Conservation (phyloP, 1,140 invertebrate species). For the Leptestheria dahalacensis region DNA sequence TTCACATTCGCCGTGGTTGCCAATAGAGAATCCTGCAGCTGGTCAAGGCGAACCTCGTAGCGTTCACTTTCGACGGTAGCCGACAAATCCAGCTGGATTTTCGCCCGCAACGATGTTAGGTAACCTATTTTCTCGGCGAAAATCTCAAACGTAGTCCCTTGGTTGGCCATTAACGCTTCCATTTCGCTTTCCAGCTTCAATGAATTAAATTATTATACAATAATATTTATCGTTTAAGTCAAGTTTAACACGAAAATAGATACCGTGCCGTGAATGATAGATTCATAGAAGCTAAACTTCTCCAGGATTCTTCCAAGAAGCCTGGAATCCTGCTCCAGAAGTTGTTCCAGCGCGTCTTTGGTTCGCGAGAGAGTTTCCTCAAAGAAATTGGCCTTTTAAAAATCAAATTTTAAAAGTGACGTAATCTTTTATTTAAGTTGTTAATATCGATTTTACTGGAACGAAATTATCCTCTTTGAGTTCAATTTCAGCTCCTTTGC, state of each 20-base stretch:
- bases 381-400: too few species aligned
- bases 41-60: not conserved
- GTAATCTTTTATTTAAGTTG: too few species aligned
- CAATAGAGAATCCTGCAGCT: not conserved
- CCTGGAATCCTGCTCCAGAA: too few species aligned
- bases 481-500: not conserved
- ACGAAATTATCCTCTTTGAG: not conserved
- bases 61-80: not conserved
- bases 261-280: too few species aligned
- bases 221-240: too few species aligned
- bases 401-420: too few species aligned
- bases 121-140: not conserved
- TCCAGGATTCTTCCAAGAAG: too few species aligned
- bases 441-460: not conserved
- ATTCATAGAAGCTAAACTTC: too few species aligned
- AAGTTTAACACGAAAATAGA: too few species aligned
- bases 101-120: not conserved
- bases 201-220: not conserved
- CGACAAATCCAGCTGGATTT: not conserved
- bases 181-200: not conserved
- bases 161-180: not conserved
- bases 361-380: too few species aligned
- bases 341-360: too few species aligned
- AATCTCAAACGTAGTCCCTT: not conserved
- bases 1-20: not conserved